A percentile compares a stretch with the other conserved stretches of the same genome.
Conservation (phyloP, 2,888 invertebrate genomes). For the Encarsia formosa region DNA sequence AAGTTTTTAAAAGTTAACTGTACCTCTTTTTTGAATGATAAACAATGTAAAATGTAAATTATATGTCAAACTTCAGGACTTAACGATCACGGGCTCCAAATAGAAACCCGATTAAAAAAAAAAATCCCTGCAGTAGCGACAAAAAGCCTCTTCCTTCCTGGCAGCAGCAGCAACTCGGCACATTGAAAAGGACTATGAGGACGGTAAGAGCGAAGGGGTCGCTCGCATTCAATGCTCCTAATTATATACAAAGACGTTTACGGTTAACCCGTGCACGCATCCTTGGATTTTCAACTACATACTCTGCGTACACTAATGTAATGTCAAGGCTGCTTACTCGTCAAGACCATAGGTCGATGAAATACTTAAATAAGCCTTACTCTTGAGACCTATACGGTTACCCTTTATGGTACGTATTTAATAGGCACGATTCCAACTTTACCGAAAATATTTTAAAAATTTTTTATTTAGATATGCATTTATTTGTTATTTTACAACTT, state of each 20-base stretch:
- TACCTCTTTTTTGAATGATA: no score
- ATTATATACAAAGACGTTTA: constrained; percentile 49
- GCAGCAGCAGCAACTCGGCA: constrained; percentile 26
- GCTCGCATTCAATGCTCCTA: constrained; percentile 48
- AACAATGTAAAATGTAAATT: neutral
- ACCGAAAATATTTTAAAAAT: no score
- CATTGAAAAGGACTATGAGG: constrained; percentile 43
- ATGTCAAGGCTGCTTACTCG: constrained; percentile 5
- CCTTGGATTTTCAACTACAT: constrained; percentile 5
- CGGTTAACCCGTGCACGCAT: constrained; percentile 34
- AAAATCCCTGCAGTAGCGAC: constrained; percentile 19
- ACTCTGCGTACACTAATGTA: constrained; percentile 17
- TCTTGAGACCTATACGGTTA: no score
- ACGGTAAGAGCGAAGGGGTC: constrained; percentile 40
- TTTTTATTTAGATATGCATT: no score
- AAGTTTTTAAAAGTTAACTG: no score
- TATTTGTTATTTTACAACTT: no score
- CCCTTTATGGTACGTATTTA: no score
- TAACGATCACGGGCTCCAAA: constrained; percentile 9
- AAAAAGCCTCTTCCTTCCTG: constrained; percentile 32
- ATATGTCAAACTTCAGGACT: no score
- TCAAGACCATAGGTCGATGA: constrained; percentile 5
- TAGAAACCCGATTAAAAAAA: constrained; percentile 19
- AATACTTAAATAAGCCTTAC: constrained; percentile 19
- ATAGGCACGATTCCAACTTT: no score